Evolutionary conservation across 2,113 vertebrate species (phyloP).

Genomic region (Proteles cristata): DNA sequence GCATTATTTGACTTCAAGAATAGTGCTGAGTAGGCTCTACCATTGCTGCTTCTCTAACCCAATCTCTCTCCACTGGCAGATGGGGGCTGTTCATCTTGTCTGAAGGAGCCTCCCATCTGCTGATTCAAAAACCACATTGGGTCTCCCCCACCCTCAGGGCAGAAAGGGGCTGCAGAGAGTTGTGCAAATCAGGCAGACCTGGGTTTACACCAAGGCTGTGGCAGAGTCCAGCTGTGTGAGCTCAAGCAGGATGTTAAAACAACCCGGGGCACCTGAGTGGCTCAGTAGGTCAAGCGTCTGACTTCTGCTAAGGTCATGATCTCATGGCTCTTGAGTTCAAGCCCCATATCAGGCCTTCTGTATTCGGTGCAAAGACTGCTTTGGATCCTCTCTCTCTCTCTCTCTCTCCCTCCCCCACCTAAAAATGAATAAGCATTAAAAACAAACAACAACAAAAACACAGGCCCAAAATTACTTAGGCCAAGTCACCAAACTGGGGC

Average conservation of each 20-base stretch:
- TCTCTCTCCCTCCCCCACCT: too few species aligned
- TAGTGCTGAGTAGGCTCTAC: background rate
- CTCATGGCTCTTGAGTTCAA: too few species aligned
- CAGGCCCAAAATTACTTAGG: background rate
- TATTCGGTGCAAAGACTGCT: too few species aligned
- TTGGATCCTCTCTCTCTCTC: too few species aligned
- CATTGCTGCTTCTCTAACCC: background rate
- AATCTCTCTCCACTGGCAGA: background rate
- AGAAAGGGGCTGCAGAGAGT: background rate
- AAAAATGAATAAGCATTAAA: too few species aligned
- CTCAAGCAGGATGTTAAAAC: background rate
- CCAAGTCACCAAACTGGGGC: background rate
- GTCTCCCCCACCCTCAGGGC: background rate
- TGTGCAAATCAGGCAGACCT: background rate
- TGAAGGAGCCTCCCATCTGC: background rate
- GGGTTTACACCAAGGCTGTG: background rate
- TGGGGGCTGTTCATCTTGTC: background rate
- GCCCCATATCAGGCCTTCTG: too few species aligned
- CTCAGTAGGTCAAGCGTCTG: too few species aligned
- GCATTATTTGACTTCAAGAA: background rate
- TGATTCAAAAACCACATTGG: background rate
- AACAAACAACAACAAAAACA: background rate
- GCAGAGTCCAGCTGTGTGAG: background rate
- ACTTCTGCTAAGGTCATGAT: too few species aligned
- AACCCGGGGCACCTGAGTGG: too few species aligned